Evolutionary conservation across 92 coral and sea anemone species (phyloP).

Genomic region (Virgularia gustaviana): DNA sequence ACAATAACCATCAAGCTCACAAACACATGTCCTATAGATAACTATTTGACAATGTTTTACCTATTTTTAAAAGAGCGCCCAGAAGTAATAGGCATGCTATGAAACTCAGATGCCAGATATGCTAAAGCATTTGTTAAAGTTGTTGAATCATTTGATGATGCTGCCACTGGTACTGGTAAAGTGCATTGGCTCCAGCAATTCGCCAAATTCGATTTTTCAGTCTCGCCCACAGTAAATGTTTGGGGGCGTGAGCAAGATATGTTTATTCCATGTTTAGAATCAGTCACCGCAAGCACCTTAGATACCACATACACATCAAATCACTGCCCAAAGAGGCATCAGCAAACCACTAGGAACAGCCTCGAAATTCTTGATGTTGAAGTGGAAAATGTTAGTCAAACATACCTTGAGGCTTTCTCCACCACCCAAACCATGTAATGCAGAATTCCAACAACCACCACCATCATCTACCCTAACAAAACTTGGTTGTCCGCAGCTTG

Average conservation of each 20-base stretch:
- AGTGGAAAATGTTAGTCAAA: not conserved
- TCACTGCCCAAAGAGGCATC: not conserved
- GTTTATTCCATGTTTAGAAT: not conserved
- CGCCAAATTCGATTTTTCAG: not conserved
- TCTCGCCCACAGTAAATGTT: conserved; percentile 4
- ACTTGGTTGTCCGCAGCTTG: too few species aligned
- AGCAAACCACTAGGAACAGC: not conserved
- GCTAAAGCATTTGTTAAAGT: not conserved
- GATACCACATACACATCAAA: not conserved
- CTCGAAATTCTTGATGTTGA: conserved; percentile 1
- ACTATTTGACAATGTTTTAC: too few species aligned
- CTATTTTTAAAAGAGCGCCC: not conserved
- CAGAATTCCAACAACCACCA: too few species aligned
- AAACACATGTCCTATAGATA: too few species aligned
- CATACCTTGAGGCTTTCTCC: not conserved
- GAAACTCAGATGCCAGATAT: not conserved
- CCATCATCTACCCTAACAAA: too few species aligned
- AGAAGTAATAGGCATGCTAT: not conserved
- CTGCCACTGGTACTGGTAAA: conserved; percentile 11
- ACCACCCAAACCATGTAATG: too few species aligned
- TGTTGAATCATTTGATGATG: conserved; percentile 8
- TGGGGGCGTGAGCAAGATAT: conserved; percentile 10
- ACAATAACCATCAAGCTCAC: too few species aligned
- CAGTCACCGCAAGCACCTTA: not conserved
- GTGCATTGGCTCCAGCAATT: conserved; percentile 18